Evolutionary conservation across 64 coral and sea anemone genomes (phyloP), one percentile per base, ranked within the genome.

Genomic region (Cladopsammia gracilis): DNA sequence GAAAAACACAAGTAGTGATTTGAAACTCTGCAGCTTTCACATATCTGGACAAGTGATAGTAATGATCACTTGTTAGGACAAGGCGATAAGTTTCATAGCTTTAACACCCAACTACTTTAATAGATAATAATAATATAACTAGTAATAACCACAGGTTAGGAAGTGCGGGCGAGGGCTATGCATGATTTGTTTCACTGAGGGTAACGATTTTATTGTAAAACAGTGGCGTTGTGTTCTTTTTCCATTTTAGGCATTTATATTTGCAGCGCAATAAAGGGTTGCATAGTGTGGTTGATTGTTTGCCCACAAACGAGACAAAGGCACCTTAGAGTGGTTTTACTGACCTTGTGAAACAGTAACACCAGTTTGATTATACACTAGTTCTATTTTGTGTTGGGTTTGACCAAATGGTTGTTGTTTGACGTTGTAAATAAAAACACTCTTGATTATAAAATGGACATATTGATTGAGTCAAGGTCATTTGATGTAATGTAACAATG

Each of bases 381-480:
- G 58, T 84, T 65, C 80, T 65, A 84, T 65, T 84, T 23, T 84
- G 19, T 84, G 80, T 65, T 24, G 18, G 46, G 58, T 65, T 84
- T 84, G 34, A 84, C 58, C 47, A 14, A 64, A 64, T 84, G 60
- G 80, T 84, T 84, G 58, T 34, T 84, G 53, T 84, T 84, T 84
- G 54, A 84, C 25, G 58, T 23, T 65, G 58, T 45, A 84, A 84
- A 84, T 84, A 84, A 84, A 84, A 84, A 43, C 80, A 84, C 80
- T 84, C 53, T 84, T 65, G 25, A 65, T n/a, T 84, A 84, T 43
- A 84, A 84, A 84, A 65, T 43, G 58, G 19, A 65, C 80, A 65
- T 64, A 84, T 84, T 84, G 80, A 84, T 48, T 65, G 53, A 67
- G 80, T 84, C 80, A 84, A 65, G 58, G 25, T 84, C 58, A 84